Evolutionary conservation across 2,797 vertebrate genomes (phyloP), one percentile per base, ranked within the genome.

Genomic region (Graptemys geographica): DNA sequence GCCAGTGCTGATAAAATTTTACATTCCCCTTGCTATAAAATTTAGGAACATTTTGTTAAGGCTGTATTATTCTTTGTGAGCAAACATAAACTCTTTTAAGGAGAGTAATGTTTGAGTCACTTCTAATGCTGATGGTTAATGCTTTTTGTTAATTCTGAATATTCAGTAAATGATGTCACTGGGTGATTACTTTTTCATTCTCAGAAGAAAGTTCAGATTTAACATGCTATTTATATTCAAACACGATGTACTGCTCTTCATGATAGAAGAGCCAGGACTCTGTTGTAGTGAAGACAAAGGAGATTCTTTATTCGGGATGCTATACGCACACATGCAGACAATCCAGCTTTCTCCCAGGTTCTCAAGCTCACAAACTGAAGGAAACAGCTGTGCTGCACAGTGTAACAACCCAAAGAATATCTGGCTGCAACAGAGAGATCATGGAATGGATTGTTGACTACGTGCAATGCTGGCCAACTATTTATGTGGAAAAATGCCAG

Each of bases 101-200:
- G 93, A 94, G 92, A 95, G 41, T 84, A 78, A 37, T 84, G 65
- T 95, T 84, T 87, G 74, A 81, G 81, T 86, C 81, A 49, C 57
- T 96, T 74, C 51, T 90, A 78, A 89, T 93, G 83, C 69, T 84
- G 52, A 47, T 89, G 81, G 69, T 84, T 97, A 86, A 78, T 88
- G 92, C 88, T 92, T 97, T 91, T 62, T 93, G 93, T 95, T 90
- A 88, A 79, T 96, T 95, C 52, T 88, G 94, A 96, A 89, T 89
- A 92, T 93, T 88, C 85, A 93, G 56, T 93, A 95, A 79, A 94
- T 97, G 88, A 72, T 65, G 59, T 82, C 74, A 84, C 79, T 78
- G 62, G 53, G 83, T 90, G 87, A 91, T 95, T 81, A 84, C 85
- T 95, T 95, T 95, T 96, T 97, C n/a, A 72, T 96, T 91, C 88